Conservation (phyloP, 2,888 invertebrate species). For the Mesorhabditis spiculigera region DNA sequence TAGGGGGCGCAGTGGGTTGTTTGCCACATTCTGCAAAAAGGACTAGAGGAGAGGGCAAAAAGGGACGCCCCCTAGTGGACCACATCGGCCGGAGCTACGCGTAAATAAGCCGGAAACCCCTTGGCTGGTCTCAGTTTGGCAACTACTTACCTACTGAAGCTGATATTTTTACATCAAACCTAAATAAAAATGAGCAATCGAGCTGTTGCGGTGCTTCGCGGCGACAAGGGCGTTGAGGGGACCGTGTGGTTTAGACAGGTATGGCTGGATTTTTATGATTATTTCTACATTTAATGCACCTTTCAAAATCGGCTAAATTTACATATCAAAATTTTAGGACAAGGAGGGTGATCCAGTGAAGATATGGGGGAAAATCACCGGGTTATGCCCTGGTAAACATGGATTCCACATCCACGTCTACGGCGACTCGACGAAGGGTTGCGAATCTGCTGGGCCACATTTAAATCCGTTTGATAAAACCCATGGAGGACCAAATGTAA, state of each 20-base stretch:
- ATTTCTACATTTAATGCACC: background rate
- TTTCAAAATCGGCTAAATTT: background rate
- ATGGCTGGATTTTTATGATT: too few species aligned
- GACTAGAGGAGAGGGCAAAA: too few species aligned
- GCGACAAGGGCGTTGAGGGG: slow-evolving; percentile 38
- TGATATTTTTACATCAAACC: too few species aligned
- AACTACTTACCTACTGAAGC: too few species aligned
- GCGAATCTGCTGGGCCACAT: slow-evolving; percentile 58
- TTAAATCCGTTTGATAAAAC: slow-evolving; percentile 59
- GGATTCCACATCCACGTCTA: slow-evolving; percentile 58
- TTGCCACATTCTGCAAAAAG: too few species aligned
- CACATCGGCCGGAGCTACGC: too few species aligned
- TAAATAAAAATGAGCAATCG: slow-evolving; percentile 24
- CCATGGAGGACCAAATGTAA: slow-evolving; percentile 57
- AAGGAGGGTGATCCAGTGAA: slow-evolving; percentile 28
- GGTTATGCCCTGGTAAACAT: slow-evolving; percentile 51
- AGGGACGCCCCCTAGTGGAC: too few species aligned
- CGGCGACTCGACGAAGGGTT: slow-evolving; percentile 57
- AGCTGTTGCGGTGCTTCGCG: slow-evolving; percentile 45
- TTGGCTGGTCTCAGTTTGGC: too few species aligned
- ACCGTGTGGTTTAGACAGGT: slow-evolving; percentile 47
- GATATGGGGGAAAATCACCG: slow-evolving; percentile 50
- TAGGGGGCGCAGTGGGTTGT: too few species aligned
- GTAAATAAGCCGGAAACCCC: too few species aligned
- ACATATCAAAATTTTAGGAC: slow-evolving; percentile 21